Conservation (phyloP, 2,888 invertebrate species). For the Glomeris marginata region DNA sequence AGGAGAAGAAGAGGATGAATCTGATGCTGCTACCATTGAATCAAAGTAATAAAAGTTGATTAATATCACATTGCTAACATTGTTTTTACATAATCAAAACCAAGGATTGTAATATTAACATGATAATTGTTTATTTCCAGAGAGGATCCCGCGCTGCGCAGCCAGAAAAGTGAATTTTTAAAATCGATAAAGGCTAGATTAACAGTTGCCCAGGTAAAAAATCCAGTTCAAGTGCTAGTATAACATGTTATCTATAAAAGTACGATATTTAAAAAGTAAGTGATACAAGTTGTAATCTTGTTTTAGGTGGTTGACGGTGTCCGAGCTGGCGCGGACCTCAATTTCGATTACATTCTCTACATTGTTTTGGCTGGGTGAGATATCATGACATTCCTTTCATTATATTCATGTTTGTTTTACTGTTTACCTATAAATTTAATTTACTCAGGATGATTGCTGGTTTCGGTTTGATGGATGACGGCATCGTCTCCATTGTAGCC, state of each 20-base stretch:
- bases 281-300: too few species aligned
- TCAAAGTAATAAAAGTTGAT: constrained; percentile 10
- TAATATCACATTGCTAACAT: not conserved
- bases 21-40: constrained; percentile 10
- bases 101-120: too few species aligned
- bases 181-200: constrained; percentile 47
- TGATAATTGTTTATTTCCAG: too few species aligned
- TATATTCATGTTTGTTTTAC: constrained; percentile 9
- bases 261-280: not conserved
- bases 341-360: constrained; percentile 59
- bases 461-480: constrained; percentile 56
- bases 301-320: constrained; percentile 47
- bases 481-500: constrained; percentile 55
- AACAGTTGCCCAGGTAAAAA: constrained; percentile 44
- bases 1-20: constrained; percentile 17
- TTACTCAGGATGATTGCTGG: constrained; percentile 63
- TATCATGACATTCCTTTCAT: constrained; percentile 5
- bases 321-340: constrained; percentile 48
- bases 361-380: constrained; percentile 49
- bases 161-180: constrained; percentile 36
- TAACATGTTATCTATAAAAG: too few species aligned
- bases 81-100: not conserved
- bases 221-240: too few species aligned
- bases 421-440: constrained; percentile 20
- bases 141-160: too few species aligned